Base-by-base conservation (phyloP, 2,113 vertebrate genomes). In the Ophiodon elongatus region DNA sequence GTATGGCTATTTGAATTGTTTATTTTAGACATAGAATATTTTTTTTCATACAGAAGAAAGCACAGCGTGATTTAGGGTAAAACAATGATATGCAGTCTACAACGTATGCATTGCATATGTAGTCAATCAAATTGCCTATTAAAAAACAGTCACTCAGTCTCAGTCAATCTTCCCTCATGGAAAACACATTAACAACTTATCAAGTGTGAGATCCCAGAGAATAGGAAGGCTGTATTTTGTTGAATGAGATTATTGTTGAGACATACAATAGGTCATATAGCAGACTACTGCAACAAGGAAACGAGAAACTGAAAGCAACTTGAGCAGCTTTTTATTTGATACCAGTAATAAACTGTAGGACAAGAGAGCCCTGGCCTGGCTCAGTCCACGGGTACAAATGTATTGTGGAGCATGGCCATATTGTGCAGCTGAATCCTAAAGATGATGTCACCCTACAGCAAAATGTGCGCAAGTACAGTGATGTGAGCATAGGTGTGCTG, bases 291-390 rank as follows among this genome's bases (percentile, higher is more conserved):
- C 31, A 52, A 52, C 35, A 52, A 8, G 27, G 45, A 67, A 35
- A 54, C 63, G 15, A 63, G 21, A 70, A 50, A 76, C 43, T n/a
- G 25, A 76, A 75, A 64, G 33, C 60, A 76, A 11, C 31, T 27
- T 23, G 2, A 57, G 8, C 63, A 37, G 13, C 27, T 60, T 69
- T 47, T 21, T 21, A 41, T 69, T 54, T 25, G 13, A 41, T 14
- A 15, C 15, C 10, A 47, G 17, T 76, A 43, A 64, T 54, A 62
- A 19, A 31, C 10, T 29, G 29, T 17, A 10, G 15, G 4, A 52
- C 19, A 7, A 29, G 1, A 64, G 17, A 47, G 0, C 31, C 23
- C 23, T 71, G 10, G 8, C 1, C 19, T 47, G 9, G n/a, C 27
- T 65, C 39, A 14, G 35, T 77, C 47, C 3, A 5, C 4, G 2